Conservation (phyloP, 1,140 invertebrate genomes). For the Adelges cooleyi region DNA sequence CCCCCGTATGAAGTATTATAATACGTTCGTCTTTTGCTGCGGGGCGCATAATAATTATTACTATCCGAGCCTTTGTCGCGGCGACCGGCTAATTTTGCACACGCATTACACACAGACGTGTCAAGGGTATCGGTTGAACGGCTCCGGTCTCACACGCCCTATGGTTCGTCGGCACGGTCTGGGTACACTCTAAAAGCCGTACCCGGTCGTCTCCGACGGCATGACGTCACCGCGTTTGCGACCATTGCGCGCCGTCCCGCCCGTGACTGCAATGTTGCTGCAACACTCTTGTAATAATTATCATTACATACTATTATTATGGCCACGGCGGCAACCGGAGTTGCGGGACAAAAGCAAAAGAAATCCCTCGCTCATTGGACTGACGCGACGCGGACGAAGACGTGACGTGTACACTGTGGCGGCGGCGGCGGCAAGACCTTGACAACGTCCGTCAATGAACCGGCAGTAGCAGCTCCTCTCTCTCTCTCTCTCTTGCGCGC, state of each 20-base stretch:
- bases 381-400: too few relatives aligned
- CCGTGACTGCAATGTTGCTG: not conserved
- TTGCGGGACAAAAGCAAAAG: too few relatives aligned
- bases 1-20: too few relatives aligned
- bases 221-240: not conserved
- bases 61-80: too few relatives aligned
- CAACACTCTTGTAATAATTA: not conserved
- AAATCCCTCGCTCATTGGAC: too few relatives aligned
- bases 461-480: not conserved
- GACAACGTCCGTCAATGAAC: constrained; percentile 28
- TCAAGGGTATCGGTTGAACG: constrained; percentile 8
- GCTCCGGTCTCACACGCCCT: not conserved
- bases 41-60: too few relatives aligned
- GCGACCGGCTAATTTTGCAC: too few relatives aligned
- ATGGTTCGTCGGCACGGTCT: not conserved
- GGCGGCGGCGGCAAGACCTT: not conserved
- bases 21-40: too few relatives aligned
- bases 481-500: not conserved
- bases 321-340: not conserved
- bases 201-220: not conserved
- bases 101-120: too few relatives aligned
- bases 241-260: not conserved
- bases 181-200: not conserved
- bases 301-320: not conserved
- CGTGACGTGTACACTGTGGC: not conserved